Percentiles rank a stretch among this genome's conserved stretches.
Evolutionary conservation across 2,888 invertebrate species (phyloP).

Genomic region (Polymixis lichenea): DNA sequence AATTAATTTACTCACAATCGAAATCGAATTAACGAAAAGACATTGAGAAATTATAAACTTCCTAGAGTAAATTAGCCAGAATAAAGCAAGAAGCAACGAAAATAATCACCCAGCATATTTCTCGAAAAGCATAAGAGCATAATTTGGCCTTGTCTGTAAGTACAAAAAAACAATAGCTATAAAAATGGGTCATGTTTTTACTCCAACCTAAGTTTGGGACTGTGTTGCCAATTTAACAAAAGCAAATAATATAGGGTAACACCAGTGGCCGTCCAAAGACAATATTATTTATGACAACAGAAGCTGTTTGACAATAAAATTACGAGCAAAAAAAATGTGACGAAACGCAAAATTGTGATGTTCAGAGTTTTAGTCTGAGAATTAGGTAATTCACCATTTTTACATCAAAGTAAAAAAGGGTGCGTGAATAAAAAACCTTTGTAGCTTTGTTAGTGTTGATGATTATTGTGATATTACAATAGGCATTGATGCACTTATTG

Average conservation of each 20-base stretch:
- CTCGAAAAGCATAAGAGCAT: slow-evolving; percentile 45
- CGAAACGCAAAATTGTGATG: slow-evolving; percentile 64
- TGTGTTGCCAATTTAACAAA: slow-evolving; percentile 81
- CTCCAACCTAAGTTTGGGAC: slow-evolving; percentile 50
- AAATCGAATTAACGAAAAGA: background rate
- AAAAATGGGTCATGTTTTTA: slow-evolving; percentile 82
- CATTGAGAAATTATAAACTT: background rate
- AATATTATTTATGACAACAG: slow-evolving; percentile 86
- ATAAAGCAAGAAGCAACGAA: background rate
- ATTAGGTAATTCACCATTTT: slow-evolving; percentile 58
- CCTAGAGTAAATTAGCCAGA: background rate
- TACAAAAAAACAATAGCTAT: slow-evolving; percentile 68
- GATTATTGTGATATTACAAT: slow-evolving; percentile 33
- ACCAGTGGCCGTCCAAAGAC: slow-evolving; percentile 85
- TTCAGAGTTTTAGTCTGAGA: slow-evolving; percentile 54
- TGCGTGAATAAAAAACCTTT: slow-evolving; percentile 59
- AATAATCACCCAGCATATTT: slow-evolving; percentile 10
- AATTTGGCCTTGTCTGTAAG: slow-evolving; percentile 66
- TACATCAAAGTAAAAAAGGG: slow-evolving; percentile 63
- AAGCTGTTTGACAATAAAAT: slow-evolving; percentile 80
- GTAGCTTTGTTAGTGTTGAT: slow-evolving; percentile 30
- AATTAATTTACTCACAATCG: background rate
- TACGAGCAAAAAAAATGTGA: slow-evolving; percentile 73
- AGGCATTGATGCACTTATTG: slow-evolving; percentile 23
- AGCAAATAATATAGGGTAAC: slow-evolving; percentile 83